Percentiles rank a stretch among this genome's conserved stretches.
Conservation (phyloP, 2,797 vertebrate species). For the Percopsis omiscomaycus region DNA sequence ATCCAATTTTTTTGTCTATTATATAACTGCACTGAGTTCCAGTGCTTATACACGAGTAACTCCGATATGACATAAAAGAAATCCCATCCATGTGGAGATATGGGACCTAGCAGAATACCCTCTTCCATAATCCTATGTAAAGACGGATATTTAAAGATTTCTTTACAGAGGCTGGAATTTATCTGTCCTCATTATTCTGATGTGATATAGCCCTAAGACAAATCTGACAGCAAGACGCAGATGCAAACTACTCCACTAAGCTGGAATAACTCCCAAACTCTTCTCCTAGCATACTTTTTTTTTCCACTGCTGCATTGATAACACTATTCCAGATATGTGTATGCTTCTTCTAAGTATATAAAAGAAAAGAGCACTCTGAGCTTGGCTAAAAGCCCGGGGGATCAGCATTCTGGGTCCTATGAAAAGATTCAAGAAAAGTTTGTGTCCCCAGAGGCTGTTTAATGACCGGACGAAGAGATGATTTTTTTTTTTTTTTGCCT, state of each 20-base stretch:
- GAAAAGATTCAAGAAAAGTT: conserved; percentile 12
- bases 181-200: conserved; percentile 72
- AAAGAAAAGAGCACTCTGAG: conserved; percentile 29
- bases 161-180: conserved; percentile 47
- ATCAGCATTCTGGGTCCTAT: conserved; percentile 62
- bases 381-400: conserved; percentile 60
- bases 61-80: conserved; percentile 27
- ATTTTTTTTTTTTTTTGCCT: conserved; percentile 46
- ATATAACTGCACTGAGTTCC: conserved; percentile 21
- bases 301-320: conserved; percentile 34
- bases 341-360: conserved; percentile 65
- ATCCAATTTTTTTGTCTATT: conserved; percentile 16
- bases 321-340: conserved; percentile 60
- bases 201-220: conserved; percentile 64
- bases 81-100: conserved; percentile 11
- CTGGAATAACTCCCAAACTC: conserved; percentile 60
- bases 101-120: conserved; percentile 20
- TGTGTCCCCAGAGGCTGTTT: conserved; percentile 55
- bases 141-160: conserved; percentile 40
- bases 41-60: conserved; percentile 28
- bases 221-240: conserved; percentile 58
- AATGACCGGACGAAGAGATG: conserved; percentile 56
- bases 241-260: conserved; percentile 63
- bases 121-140: conserved; percentile 40
- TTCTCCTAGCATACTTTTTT: conserved; percentile 53